Evolutionary conservation across 2,888 invertebrate genomes (phyloP).

Genomic region (Epistrophe eligans): DNA sequence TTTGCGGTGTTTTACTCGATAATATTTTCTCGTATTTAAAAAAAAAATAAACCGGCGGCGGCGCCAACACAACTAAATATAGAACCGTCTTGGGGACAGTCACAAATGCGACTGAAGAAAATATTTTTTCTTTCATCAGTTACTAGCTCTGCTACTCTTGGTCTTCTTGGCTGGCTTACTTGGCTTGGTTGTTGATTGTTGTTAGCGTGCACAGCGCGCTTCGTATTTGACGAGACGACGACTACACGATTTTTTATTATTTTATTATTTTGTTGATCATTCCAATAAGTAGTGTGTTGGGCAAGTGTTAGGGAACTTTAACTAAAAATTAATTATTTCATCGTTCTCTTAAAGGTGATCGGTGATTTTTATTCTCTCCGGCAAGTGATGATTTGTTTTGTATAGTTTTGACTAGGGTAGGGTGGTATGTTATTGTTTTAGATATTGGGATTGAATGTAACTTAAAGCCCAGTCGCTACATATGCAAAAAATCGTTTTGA

Average conservation of each 20-base stretch:
- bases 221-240: neutral
- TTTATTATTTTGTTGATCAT: slow-evolving; percentile 53
- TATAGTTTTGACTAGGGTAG: slow-evolving; percentile 18
- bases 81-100: slow-evolving; percentile 59
- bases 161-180: neutral
- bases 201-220: neutral
- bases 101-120: slow-evolving; percentile 64
- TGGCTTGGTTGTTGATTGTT: slow-evolving; percentile 13
- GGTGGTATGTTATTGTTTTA: slow-evolving; percentile 4
- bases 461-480: too few relatives aligned
- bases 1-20: slow-evolving; percentile 36
- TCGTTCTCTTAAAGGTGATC: slow-evolving; percentile 64
- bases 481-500: too few relatives aligned
- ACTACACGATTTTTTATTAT: slow-evolving; percentile 27
- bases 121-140: slow-evolving; percentile 46
- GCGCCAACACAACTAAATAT: slow-evolving; percentile 23
- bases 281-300: slow-evolving; percentile 31
- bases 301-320: slow-evolving; percentile 31
- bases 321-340: slow-evolving; percentile 6
- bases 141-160: slow-evolving; percentile 6
- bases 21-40: slow-evolving; percentile 4
- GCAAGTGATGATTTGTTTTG: neutral
- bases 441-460: neutral
- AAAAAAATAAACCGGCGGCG: slow-evolving; percentile 10
- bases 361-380: slow-evolving; percentile 7